phyloP scores from a whole-genome alignment of 2,888 invertebrate species.

The Onthophagus sagittarius region DNA sequence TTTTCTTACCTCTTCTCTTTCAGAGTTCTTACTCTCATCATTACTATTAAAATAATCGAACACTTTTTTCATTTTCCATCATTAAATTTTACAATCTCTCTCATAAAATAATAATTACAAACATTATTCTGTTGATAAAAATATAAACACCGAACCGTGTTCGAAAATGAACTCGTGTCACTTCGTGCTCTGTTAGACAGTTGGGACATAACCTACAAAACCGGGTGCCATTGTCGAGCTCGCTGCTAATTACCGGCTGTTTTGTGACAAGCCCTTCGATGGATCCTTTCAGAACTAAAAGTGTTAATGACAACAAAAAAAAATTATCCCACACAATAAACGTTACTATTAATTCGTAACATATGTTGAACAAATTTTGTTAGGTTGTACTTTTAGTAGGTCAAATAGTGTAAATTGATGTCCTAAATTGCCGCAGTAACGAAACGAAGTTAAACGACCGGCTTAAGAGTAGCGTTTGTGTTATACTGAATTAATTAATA shows the following conservation, averaged over 20 bases:
- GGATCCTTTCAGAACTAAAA: background rate
- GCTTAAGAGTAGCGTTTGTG: background rate
- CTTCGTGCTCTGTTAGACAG: background rate
- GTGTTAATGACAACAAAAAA: background rate
- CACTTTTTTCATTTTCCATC: background rate
- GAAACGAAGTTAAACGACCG: background rate
- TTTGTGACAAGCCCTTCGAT: background rate
- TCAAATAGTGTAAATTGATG: background rate
- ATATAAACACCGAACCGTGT: background rate
- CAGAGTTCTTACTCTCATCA: too few relatives aligned
- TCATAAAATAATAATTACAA: too few relatives aligned
- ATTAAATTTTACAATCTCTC: too few relatives aligned
- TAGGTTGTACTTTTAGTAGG: background rate
- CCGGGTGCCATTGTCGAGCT: background rate
- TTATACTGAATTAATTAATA: background rate
- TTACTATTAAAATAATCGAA: background rate
- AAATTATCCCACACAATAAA: background rate
- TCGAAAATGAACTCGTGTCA: background rate
- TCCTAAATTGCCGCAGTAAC: background rate
- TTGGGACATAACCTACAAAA: background rate
- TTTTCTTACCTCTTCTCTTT: background rate
- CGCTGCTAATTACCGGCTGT: background rate
- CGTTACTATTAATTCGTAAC: background rate
- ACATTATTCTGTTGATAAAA: background rate
- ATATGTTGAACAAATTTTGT: background rate